Conservation (phyloP, 2,888 invertebrate species). For the Polymixis flavicincta region DNA sequence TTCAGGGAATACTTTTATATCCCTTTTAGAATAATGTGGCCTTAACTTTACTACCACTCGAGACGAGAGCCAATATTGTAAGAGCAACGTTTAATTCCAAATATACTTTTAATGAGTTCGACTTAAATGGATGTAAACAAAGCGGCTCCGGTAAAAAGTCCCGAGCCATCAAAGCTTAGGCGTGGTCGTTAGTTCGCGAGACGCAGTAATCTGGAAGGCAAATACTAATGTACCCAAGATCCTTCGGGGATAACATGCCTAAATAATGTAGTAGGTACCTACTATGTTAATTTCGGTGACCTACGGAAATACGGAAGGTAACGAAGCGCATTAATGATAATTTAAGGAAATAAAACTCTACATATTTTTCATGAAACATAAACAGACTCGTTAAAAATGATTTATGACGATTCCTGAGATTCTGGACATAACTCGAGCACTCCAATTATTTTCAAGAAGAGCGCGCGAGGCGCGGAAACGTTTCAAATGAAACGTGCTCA, state of each 20-base stretch:
- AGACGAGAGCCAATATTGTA: slow-evolving; percentile 68
- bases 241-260: slow-evolving; percentile 34
- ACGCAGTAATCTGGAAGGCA: slow-evolving; percentile 55
- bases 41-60: slow-evolving; percentile 65
- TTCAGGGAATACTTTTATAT: slow-evolving; percentile 82
- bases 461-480: slow-evolving; percentile 68
- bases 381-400: slow-evolving; percentile 69
- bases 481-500: slow-evolving; percentile 72
- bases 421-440: slow-evolving; percentile 74
- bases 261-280: slow-evolving; percentile 44
- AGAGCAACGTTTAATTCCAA: slow-evolving; percentile 55
- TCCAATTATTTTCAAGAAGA: slow-evolving; percentile 82
- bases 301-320: slow-evolving; percentile 49
- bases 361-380: slow-evolving; percentile 61
- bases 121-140: slow-evolving; percentile 45
- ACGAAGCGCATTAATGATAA: slow-evolving; percentile 48
- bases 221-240: slow-evolving; percentile 54
- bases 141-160: slow-evolving; percentile 38
- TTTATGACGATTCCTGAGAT: slow-evolving; percentile 74
- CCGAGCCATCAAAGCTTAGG: slow-evolving; percentile 48
- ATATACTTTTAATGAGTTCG: slow-evolving; percentile 61
- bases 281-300: slow-evolving; percentile 43
- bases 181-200: slow-evolving; percentile 48
- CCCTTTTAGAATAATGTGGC: slow-evolving; percentile 75
- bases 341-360: slow-evolving; percentile 51